Conservation (phyloP, 2,113 vertebrate species). For the Poecile atricapillus region DNA sequence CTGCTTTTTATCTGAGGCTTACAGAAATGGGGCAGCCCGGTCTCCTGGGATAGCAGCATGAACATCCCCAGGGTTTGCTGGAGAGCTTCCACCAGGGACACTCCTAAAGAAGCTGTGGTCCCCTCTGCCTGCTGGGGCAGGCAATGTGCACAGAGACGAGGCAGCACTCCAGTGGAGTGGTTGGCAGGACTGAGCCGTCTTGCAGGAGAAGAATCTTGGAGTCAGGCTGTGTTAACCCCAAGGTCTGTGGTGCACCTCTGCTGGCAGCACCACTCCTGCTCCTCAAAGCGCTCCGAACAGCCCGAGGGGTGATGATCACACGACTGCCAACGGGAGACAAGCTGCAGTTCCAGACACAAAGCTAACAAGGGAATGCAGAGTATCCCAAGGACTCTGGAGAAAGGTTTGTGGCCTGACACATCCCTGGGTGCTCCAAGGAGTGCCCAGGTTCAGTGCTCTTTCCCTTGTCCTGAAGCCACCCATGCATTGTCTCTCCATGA, state of each 20-base stretch:
- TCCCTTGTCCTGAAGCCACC: not conserved
- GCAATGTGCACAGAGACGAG: not conserved
- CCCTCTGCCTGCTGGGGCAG: not conserved
- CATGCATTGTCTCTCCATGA: rapidly evolving
- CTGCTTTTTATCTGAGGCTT: not conserved
- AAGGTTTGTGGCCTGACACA: not conserved
- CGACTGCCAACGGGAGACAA: not conserved
- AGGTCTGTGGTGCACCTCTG: not conserved
- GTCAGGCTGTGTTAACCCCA: not conserved
- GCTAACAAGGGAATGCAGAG: not conserved
- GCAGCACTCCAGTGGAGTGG: rapidly evolving
- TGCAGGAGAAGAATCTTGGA: not conserved
- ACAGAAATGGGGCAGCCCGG: not conserved
- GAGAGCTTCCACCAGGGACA: not conserved
- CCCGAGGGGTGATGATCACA: too few relatives aligned
- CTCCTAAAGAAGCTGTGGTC: not conserved
- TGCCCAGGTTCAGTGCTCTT: not conserved
- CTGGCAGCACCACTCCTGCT: not conserved
- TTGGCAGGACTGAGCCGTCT: not conserved
- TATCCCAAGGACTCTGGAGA: not conserved
- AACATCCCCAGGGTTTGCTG: not conserved
- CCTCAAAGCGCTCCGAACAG: not conserved
- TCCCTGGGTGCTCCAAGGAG: not conserved
- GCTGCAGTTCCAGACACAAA: not conserved
- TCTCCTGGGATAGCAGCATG: not conserved